A percentile compares a stretch with the other conserved stretches of the same genome.
Evolutionary conservation across 2,797 vertebrate genomes (phyloP).

Genomic region (Cuniculus paca): DNA sequence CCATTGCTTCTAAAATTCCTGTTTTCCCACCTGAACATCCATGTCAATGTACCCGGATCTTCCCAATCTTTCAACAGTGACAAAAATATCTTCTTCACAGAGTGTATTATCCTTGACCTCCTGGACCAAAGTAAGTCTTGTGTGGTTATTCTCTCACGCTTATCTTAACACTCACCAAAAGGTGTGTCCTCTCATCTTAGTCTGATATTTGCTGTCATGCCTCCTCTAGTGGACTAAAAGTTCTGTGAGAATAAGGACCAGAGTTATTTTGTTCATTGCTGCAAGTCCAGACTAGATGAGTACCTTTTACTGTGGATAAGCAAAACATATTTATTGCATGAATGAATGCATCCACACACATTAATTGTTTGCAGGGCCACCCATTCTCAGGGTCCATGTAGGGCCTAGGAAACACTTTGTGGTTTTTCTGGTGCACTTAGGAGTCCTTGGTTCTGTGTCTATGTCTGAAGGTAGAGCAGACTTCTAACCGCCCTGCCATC

Average conservation of each 20-base stretch:
- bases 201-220: not conserved
- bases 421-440: not conserved
- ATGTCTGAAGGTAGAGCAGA: not conserved
- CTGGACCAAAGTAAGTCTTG: too few species aligned
- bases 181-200: not conserved
- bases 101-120: not conserved
- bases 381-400: not conserved
- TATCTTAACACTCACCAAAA: not conserved
- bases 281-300: not conserved
- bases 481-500: not conserved
- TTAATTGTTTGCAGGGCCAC: not conserved
- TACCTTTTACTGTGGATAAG: not conserved
- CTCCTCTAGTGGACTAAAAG: not conserved
- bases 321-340: not conserved
- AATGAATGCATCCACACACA: not conserved
- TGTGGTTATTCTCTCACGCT: not conserved
- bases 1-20: not conserved
- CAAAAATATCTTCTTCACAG: not conserved
- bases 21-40: not conserved
- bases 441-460: not conserved
- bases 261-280: not conserved
- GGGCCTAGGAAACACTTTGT: not conserved
- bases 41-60: not conserved
- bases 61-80: not conserved
- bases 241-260: not conserved